A percentile compares a stretch with the other conserved stretches of the same genome.
These are phyloP conservation scores for Drosophila colorata DNA, from an alignment of 2,888 invertebrate genomes.

Conservation along the genomic window DNA sequence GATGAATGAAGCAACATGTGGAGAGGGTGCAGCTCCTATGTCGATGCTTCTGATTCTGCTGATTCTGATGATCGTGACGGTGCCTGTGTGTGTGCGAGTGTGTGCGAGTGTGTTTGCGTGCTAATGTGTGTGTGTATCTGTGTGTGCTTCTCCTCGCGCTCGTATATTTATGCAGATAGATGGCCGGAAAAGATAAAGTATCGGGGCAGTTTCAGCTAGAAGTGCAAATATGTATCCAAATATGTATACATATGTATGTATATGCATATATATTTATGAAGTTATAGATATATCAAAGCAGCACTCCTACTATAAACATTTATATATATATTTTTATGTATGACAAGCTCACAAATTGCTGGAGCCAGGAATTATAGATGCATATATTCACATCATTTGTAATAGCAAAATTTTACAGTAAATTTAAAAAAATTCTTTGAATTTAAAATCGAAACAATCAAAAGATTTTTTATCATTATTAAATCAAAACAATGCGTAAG, in stretches of 20 bases:
- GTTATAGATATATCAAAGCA: constrained; percentile 5
- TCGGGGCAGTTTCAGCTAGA: constrained; percentile 50
- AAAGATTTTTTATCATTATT: no score
- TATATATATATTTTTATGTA: not conserved
- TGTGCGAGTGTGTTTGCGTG: constrained; percentile 14
- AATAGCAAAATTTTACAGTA: no score
- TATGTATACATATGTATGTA: not conserved
- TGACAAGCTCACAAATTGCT: constrained; percentile 9
- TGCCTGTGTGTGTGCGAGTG: constrained; percentile 7
- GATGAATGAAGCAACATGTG: constrained; percentile 81
- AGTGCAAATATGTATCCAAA: constrained; percentile 45
- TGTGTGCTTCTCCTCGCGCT: constrained; percentile 32
- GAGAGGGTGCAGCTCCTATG: constrained; percentile 66
- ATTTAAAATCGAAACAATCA: no score
- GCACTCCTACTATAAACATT: not conserved
- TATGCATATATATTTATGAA: not conserved
- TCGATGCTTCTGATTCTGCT: constrained; percentile 58
- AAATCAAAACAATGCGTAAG: no score
- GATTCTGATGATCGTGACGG: constrained; percentile 48
- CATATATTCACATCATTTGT: no score
- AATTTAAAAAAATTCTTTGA: no score
- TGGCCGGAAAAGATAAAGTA: constrained; percentile 81
- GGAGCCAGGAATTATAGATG: no score
- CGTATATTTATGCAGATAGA: constrained; percentile 79
- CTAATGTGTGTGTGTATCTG: constrained; percentile 11